Evolutionary conservation across 2,888 invertebrate genomes (phyloP), one percentile per base, ranked within the genome.

Genomic region (Thyatira batis): DNA sequence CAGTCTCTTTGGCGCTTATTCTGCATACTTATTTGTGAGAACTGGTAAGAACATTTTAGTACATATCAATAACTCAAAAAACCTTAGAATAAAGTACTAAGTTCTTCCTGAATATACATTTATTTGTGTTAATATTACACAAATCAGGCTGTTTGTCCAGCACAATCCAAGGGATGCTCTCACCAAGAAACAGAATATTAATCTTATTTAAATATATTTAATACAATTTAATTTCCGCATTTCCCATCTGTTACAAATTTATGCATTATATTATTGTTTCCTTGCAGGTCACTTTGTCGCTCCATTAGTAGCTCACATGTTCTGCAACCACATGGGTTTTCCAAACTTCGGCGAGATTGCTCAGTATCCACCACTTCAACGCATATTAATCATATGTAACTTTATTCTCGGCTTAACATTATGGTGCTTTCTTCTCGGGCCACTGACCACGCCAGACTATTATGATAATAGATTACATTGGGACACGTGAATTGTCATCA

Each of bases 241-340:
- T n/a, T 20, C 9, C 17, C 33, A 39, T 6, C 4, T 11, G 20
- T 11, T 21, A 39, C 10, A 39, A 5, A 23, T 13, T 39, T n/a
- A 21, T 45, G 49, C 49, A 21, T 21, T 45, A 33, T 27, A 9
- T 43, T 13, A 45, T 44, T 44, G 10, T 53, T 50, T 57, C 52
- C 28, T 87, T 88, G 23, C 90, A 94, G 98, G 98, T 33, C 98
- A 98, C 83, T 94, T 98, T 69, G 92, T 95, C 17, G 97, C 98
- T 0, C 97, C 98, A 2, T 94, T 98, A 67, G 85, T 97, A 13
- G 98, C 96, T 1, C 99, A 99, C 84, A 96, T 97, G 28, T 98
- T 98, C 84, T 99, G 99, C 87, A 99, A 99, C 85, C 97, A 97
- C 85, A 98, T 99, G 97, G 98, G 98, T 6, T 96, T 98, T 77